Evolutionary conservation across 2,888 invertebrate genomes (phyloP).

Genomic region (Tuberolachnus salignus): DNA sequence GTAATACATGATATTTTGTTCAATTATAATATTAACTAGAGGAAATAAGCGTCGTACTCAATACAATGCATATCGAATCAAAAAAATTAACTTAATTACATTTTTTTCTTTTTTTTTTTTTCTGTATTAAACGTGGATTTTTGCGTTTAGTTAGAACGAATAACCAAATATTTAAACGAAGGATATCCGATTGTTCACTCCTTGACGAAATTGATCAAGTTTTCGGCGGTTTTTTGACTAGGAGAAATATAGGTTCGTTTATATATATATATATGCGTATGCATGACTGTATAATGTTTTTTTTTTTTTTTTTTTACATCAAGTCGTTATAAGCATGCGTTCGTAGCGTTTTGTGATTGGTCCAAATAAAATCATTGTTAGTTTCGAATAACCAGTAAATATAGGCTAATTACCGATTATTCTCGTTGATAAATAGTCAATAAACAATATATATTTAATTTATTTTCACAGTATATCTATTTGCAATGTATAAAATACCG

Average conservation of each 20-base stretch:
- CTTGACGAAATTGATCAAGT: constrained; percentile 56
- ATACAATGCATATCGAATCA: not conserved
- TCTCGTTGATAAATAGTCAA: too few relatives aligned
- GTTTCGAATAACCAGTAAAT: not conserved
- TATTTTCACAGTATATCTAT: not conserved
- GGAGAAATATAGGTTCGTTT: constrained; percentile 45
- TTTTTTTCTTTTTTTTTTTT: not conserved
- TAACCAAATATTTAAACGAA: constrained; percentile 29
- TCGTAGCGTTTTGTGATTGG: constrained; percentile 28
- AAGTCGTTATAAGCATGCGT: constrained; percentile 4
- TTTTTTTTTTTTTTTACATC: too few relatives aligned
- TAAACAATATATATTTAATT: too few relatives aligned
- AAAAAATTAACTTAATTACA: not conserved
- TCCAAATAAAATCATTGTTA: constrained; percentile 29
- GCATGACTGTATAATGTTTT: constrained; percentile 22
- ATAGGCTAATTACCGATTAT: not conserved
- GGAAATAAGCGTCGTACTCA: not conserved
- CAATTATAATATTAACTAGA: not conserved
- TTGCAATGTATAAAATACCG: not conserved
- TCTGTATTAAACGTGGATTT: not conserved
- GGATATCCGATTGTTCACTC: constrained; percentile 48
- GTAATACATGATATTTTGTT: too few relatives aligned
- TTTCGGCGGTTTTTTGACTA: constrained; percentile 57
- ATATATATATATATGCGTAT: not conserved
- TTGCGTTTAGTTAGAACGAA: constrained; percentile 21